Evolutionary conservation across 1,140 invertebrate species (phyloP), one percentile per base, ranked within the genome.

Genomic region (Scaptomyza montana): DNA sequence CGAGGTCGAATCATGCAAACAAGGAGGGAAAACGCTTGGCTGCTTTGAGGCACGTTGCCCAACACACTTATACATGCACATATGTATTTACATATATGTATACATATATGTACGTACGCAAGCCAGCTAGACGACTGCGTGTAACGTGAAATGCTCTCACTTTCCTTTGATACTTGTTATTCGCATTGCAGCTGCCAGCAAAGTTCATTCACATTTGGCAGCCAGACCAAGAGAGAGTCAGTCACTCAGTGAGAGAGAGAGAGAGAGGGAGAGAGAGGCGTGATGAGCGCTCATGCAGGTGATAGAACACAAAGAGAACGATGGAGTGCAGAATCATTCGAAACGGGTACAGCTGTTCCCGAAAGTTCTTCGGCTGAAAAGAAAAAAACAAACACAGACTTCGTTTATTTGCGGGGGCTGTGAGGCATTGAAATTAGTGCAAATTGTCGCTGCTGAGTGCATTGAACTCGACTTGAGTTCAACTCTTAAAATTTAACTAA

Each of bases 151-250:
- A 73, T 80, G 89, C 87, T 90, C 89, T 90, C 89, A 90, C 87
- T 90, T 90, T 90, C 87, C 77, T 90, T 84, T 78, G 64, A 90
- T 89, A 90, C 87, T 90, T 90, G 87, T 90, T 90, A 89, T 89
- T 85, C 77, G 80, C 80, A 89, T 85, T 89, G 80, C 69, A 63
- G 65, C 65, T 63, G 71, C 65, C 72, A 79, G 68, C 87, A 80
- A 71, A 87, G 87, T 90, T 90, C 87, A 90, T 90, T 90, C 87
- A 90, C 87, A 84, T 90, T 90, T 86, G 72, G 74, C 59, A 62
- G 59, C 67, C 60, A 53, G 63, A 21, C 25, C 30, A 25, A 68
- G 46, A 74, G 59, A 56, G 53, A 25, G 10, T 28, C 12, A 46
- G 21, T 30, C 12, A 43, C 30, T 33, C 30, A 33, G 30, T 33